Evolutionary conservation across 2,888 invertebrate genomes (phyloP), one percentile per base, ranked within the genome.

Genomic region (Drosophila bunnanda): DNA sequence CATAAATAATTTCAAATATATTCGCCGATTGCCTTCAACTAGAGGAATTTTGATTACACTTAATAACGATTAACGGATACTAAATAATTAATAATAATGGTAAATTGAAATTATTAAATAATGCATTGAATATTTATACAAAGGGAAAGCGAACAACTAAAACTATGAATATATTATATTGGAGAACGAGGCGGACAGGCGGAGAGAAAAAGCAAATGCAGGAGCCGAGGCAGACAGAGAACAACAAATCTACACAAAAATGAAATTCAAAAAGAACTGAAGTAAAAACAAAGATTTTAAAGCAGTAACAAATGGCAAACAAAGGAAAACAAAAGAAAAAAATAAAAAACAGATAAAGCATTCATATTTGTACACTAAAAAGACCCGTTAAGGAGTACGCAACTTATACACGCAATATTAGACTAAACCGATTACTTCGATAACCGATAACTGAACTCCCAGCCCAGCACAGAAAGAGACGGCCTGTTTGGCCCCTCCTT

Each of bases 21-120:
- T 92, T 92, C 91, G 91, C 91, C 91, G 92, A 92, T 92, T 92
- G 91, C 91, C 91, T 92, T 92, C 92, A 92, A 92, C 89, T 91
- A 92, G 91, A 92, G 91, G 92, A 91, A 91, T 91, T 91, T 91
- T 90, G 90, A 91, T 90, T 91, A 90, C 89, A 92, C 82, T 81
- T 84, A 79, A 66, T 66, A 69, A 65, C 50, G 41, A 75, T 56
- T 68, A 83, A 75, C 71, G 66, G 75, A 80, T 71, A 78, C 71
- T 65, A 81, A 76, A 71, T 57, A 64, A 72, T 68, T 72, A 74
- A 72, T 68, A 74, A 59, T 62, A 81, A 81, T 77, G 80, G 71
- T 76, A 75, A 75, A 78, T 73, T 66, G 67, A 64, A 81, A 74
- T 79, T 76, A 75, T 72, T 73, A 59, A 84, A 72, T 74, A 76